Conservation (phyloP, 2,888 invertebrate genomes). For the Tachina lurida region DNA sequence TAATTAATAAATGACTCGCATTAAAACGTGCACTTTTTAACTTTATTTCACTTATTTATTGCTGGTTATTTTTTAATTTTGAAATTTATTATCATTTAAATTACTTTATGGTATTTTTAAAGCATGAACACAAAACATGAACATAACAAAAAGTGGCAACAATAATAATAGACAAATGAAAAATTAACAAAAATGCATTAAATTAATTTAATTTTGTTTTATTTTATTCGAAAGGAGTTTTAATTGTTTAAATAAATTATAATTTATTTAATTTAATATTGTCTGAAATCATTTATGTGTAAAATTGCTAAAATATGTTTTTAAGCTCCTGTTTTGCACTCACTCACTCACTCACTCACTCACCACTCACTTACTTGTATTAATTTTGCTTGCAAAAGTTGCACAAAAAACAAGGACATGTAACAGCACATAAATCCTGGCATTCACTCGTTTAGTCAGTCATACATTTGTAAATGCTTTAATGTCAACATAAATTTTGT, state of each 20-base stretch:
- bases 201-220: conserved; percentile 69
- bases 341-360: conserved; percentile 20
- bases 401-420: neutral
- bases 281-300: conserved; percentile 60
- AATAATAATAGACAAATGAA: conserved; percentile 33
- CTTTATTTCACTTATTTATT: conserved; percentile 38
- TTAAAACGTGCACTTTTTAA: conserved; percentile 29
- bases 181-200: conserved; percentile 57
- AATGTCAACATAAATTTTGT: conserved; percentile 70
- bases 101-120: conserved; percentile 53
- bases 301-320: conserved; percentile 78
- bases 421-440: conserved; percentile 37
- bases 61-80: conserved; percentile 10
- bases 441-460: conserved; percentile 43
- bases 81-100: conserved; percentile 61
- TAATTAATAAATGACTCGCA: conserved; percentile 64
- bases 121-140: neutral
- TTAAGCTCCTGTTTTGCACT: conserved; percentile 79
- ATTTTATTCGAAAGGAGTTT: conserved; percentile 69
- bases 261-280: conserved; percentile 54
- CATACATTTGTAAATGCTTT: conserved; percentile 61
- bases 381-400: neutral
- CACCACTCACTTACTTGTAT: too few relatives aligned
- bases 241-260: conserved; percentile 71
- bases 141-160: conserved; percentile 1